phyloP scores from a whole-genome alignment of 2,888 invertebrate species.

The Hydriomena furcata region DNA sequence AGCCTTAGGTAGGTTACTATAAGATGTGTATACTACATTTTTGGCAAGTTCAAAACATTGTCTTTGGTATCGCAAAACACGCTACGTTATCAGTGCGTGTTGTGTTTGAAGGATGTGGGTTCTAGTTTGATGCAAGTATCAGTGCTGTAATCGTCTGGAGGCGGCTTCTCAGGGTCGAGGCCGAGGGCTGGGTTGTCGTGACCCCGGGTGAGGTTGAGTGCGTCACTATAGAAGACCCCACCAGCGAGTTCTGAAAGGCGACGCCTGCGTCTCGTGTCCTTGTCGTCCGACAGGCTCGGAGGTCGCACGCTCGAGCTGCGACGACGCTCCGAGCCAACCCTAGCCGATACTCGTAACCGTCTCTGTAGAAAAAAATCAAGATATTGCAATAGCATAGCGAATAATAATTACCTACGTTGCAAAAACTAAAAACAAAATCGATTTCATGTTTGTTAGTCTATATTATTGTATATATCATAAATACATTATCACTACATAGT shows the following conservation, averaged over 20 bases:
- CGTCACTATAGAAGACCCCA: conserved; percentile 77
- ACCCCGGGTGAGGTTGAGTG: conserved; percentile 54
- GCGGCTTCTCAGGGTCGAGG: conserved; percentile 64
- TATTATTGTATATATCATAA: too few relatives aligned
- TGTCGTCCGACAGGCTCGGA: conserved; percentile 67
- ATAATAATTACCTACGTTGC: too few relatives aligned
- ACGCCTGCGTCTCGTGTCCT: conserved; percentile 72
- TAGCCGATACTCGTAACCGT: conserved; percentile 61
- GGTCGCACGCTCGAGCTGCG: conserved; percentile 76
- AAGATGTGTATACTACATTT: too few relatives aligned
- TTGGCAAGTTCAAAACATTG: conserved; percentile 11
- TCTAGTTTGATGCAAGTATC: conserved; percentile 56
- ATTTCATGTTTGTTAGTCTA: too few relatives aligned
- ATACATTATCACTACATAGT: too few relatives aligned
- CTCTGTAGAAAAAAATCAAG: conserved; percentile 54
- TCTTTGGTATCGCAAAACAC: conserved; percentile 14
- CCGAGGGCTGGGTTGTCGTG: conserved; percentile 71
- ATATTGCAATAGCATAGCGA: too few relatives aligned
- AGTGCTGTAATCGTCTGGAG: conserved; percentile 49
- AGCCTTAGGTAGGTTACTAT: too few relatives aligned
- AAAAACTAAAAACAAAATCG: too few relatives aligned
- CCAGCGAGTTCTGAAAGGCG: conserved; percentile 76
- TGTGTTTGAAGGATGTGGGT: conserved; percentile 31
- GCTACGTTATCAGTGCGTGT: conserved; percentile 10
- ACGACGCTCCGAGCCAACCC: conserved; percentile 66